Evolutionary conservation across 2,113 vertebrate genomes (phyloP).

Genomic region (Gopherus flavomarginatus): DNA sequence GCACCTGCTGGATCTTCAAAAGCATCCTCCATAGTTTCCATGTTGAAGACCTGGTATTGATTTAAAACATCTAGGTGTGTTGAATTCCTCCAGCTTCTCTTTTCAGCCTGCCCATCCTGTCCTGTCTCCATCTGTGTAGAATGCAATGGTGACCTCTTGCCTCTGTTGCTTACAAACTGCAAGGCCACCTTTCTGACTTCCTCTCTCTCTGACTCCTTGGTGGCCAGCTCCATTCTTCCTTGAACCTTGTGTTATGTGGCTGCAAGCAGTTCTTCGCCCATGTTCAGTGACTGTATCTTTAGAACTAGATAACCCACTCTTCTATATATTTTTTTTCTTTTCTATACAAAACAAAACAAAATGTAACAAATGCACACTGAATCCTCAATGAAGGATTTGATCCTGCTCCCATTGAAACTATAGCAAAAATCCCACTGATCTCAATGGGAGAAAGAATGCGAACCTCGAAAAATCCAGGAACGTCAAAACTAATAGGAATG

Average conservation of each 20-base stretch:
- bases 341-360: neutral
- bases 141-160: no score
- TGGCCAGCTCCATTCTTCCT: no score
- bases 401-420: accelerated
- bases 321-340: neutral
- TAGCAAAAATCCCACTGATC: neutral
- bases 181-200: no score
- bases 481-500: neutral
- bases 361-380: neutral
- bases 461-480: neutral
- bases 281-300: neutral
- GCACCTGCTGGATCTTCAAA: no score
- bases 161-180: no score
- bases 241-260: neutral
- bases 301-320: neutral
- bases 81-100: no score
- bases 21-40: no score
- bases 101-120: no score
- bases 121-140: no score
- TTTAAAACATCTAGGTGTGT: no score
- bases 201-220: no score
- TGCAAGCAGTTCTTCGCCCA: neutral
- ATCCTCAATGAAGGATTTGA: neutral
- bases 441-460: neutral
- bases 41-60: no score